phyloP scores from a whole-genome alignment of 1,140 invertebrate species.

The Conopomorpha cramerella region DNA sequence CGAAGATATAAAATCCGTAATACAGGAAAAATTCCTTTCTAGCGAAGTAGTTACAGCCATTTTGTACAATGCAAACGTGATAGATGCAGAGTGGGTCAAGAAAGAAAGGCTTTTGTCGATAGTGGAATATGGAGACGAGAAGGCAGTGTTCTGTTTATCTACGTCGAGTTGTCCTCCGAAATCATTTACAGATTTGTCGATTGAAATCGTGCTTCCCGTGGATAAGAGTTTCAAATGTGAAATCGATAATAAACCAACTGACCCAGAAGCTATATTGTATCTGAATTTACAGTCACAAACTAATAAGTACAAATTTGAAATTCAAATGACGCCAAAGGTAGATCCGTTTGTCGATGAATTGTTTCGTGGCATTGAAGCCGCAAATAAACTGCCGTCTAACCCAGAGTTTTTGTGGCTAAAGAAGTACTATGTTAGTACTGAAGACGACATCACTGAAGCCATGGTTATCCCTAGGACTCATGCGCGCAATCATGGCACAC shows the following conservation, averaged over 20 bases:
- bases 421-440: conserved; percentile 40
- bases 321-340: conserved; percentile 45
- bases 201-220: conserved; percentile 76
- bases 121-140: conserved; percentile 52
- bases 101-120: conserved; percentile 51
- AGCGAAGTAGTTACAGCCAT: conserved; percentile 63
- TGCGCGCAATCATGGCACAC: conserved; percentile 59
- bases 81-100: conserved; percentile 45
- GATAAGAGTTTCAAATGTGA: conserved; percentile 77
- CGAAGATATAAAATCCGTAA: conserved; percentile 46
- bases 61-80: conserved; percentile 43
- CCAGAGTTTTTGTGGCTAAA: conserved; percentile 51
- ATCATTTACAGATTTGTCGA: conserved; percentile 70
- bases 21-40: conserved; percentile 67
- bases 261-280: conserved; percentile 49
- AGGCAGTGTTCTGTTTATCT: conserved; percentile 53
- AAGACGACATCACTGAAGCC: conserved; percentile 61
- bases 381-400: conserved; percentile 35
- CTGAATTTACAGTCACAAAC: conserved; percentile 51
- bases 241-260: conserved; percentile 62
- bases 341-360: conserved; percentile 55
- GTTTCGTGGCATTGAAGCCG: conserved; percentile 46
- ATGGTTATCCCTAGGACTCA: conserved; percentile 30
- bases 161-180: conserved; percentile 62
- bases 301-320: conserved; percentile 53